Base-by-base conservation (phyloP, 2,888 invertebrate species). In the Scelioninae gen. 1 region DNA sequence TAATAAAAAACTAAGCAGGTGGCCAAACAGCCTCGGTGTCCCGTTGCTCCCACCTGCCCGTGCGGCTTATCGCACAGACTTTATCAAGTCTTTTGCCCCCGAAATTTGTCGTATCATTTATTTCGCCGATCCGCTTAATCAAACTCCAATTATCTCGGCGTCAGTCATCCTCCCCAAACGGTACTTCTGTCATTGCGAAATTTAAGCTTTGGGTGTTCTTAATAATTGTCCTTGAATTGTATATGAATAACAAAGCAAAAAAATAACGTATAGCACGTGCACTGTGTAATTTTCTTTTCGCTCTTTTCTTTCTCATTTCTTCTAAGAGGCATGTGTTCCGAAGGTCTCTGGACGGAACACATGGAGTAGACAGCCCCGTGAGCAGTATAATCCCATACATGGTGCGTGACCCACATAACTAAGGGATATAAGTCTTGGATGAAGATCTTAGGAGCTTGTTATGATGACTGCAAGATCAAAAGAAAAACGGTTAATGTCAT, bases 151-250 rank as follows among this genome's bases (percentile, higher is more conserved):
- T 47, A 47, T 15, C 16, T 16, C 16, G 47, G 16, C 16, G 47
- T 47, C 47, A 47, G 6, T 47, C 47, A 47, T n/a, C n/a, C n/a
- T n/a, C n/a, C n/a, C n/a, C n/a, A n/a, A n/a, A n/a, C n/a, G n/a
- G n/a, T n/a, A n/a, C n/a, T n/a, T n/a, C n/a, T n/a, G n/a, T n/a
- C n/a, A 53, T 29, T 40, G 43, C 58, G 8, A 43, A 58, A 58
- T n/a, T 16, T 16, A 40, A 43, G 31, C 13, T 45, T 31, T 43
- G 53, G 31, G 7, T 10, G 10, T 13, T 58, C 58, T 60, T 60
- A 13, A 16, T 72, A 62, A 72, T 62, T 72, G 62, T 40, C 62
- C 62, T 72, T 51, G 58, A 49, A 53, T 71, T n/a, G n/a, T n/a
- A n/a, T n/a, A n/a, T n/a, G n/a, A n/a, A 71, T 51, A 51, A 40